These are phyloP conservation scores for Ariolimax columbianus DNA, from an alignment of 2,888 invertebrate species.

Conservation along the genomic window DNA sequence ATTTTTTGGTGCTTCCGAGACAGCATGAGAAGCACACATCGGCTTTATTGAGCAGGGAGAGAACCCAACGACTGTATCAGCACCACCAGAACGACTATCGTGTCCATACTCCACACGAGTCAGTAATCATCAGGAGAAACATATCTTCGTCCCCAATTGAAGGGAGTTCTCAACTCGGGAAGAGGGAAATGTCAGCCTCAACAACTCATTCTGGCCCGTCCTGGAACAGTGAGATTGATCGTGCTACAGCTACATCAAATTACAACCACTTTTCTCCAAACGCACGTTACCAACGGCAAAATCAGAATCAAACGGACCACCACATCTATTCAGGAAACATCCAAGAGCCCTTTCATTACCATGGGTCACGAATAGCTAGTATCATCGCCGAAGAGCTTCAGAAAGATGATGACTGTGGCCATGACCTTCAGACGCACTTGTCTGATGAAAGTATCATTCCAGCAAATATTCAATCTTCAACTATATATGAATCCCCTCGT, in stretches of 20 bases:
- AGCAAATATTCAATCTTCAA: neutral
- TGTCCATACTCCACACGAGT: neutral
- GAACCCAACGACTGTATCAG: neutral
- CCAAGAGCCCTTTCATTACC: neutral
- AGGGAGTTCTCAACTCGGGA: neutral
- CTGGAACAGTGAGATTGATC: neutral
- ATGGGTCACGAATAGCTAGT: slow-evolving; percentile 41
- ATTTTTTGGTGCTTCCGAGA: neutral
- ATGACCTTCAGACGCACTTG: neutral
- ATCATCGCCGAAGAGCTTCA: slow-evolving; percentile 49
- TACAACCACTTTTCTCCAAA: neutral
- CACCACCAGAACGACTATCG: slow-evolving; percentile 22
- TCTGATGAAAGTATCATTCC: neutral
- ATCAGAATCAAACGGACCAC: neutral
- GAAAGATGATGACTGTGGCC: slow-evolving; percentile 37
- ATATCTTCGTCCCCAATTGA: neutral
- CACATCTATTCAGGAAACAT: neutral
- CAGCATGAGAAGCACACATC: neutral
- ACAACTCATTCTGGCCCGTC: neutral
- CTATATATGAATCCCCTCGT: neutral
- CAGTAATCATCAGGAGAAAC: neutral
- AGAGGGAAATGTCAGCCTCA: neutral
- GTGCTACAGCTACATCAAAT: neutral
- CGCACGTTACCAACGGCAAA: neutral
- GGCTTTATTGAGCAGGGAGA: neutral